Conservation (phyloP, 37 sponge, comb jelly and placozoan species). For the Bolinopsis microptera region DNA sequence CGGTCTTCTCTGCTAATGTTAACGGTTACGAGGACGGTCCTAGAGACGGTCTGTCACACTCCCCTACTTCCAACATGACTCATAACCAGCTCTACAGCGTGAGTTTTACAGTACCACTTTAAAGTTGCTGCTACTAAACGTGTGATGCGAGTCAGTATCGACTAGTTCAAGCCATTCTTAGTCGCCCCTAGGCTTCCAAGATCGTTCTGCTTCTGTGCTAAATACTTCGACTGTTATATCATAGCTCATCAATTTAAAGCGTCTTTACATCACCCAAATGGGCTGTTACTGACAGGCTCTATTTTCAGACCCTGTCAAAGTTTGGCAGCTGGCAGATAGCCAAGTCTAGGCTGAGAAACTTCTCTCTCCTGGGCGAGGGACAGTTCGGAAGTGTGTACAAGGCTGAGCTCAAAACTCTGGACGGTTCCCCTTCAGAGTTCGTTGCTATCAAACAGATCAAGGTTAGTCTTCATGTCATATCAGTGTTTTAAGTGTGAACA, state of each 20-base stretch:
- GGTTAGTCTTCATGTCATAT: background rate
- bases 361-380: constrained; percentile 27
- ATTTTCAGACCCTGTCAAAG: constrained; percentile 61
- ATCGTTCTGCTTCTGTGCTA: no score
- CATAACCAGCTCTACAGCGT: constrained; percentile 63
- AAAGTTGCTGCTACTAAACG: no score
- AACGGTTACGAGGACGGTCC: constrained; percentile 62
- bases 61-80: constrained; percentile 57
- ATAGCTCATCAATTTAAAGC: no score
- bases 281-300: background rate
- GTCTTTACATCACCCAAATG: no score
- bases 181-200: no score
- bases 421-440: constrained; percentile 16
- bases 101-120: no score
- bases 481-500: no score
- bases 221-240: no score
- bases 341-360: constrained; percentile 21
- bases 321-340: constrained; percentile 62
- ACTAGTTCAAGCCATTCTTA: no score
- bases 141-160: no score
- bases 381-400: constrained; percentile 61
- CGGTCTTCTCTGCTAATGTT: constrained; percentile 24
- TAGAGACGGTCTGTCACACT: background rate
- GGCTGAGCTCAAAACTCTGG: constrained; percentile 36
- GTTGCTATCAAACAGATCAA: constrained; percentile 63